These are phyloP conservation scores for Amphiura filiformis DNA, from an alignment of 35 echinoderm and acorn worm genomes.

Conservation along the genomic window DNA sequence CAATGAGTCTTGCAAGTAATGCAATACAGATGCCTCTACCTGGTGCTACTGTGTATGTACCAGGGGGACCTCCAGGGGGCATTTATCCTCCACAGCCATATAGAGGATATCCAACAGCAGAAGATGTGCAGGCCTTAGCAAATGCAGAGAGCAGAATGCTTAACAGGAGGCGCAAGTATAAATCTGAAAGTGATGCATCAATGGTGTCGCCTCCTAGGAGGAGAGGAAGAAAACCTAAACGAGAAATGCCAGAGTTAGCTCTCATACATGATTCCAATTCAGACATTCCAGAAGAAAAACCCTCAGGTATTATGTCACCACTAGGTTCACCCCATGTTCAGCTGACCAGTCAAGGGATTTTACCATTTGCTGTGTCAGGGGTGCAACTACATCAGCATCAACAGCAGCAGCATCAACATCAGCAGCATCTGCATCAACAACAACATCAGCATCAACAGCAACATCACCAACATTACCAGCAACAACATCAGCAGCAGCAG, in stretches of 20 bases:
- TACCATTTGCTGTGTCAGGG: not conserved
- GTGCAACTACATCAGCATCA: not conserved
- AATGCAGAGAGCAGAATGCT: not conserved
- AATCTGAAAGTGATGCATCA: conserved; percentile 60
- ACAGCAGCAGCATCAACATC: too few relatives aligned
- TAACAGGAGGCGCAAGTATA: conserved; percentile 47
- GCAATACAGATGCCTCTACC: not conserved
- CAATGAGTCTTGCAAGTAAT: not conserved
- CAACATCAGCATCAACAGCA: not conserved
- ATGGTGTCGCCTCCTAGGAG: conserved; percentile 27
- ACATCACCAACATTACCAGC: not conserved
- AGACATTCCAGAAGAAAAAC: conserved; percentile 1
- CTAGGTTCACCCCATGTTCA: not conserved
- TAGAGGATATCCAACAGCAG: conserved; percentile 1
- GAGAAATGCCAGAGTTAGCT: conserved; percentile 8
- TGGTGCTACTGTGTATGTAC: not conserved
- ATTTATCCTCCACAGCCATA: not conserved
- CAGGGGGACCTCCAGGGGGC: not conserved
- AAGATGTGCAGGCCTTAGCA: conserved; percentile 14
- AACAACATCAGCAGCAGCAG: conserved; percentile 14
- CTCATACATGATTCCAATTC: not conserved
- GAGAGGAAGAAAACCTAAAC: conserved; percentile 43
- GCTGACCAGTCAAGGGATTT: not conserved
- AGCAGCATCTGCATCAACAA: too few relatives aligned
- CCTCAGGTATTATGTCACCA: not conserved